These are phyloP conservation scores for Porites evermanni DNA, from an alignment of 92 coral and sea anemone genomes.

Conservation along the genomic window DNA sequence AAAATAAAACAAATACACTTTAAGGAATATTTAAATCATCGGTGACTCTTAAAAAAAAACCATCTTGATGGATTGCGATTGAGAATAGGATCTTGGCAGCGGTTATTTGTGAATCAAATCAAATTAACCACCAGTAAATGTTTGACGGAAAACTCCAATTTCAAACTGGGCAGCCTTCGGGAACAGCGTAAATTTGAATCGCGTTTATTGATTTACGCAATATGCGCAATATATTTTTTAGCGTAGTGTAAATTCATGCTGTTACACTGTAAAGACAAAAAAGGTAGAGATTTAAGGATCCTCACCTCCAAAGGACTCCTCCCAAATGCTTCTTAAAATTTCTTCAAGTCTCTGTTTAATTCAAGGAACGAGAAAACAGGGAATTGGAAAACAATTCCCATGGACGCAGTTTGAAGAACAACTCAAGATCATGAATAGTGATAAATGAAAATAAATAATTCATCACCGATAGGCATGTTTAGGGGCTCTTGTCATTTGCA, in stretches of 20 bases:
- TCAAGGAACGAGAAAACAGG: neutral
- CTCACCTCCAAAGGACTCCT: neutral
- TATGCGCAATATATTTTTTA: neutral
- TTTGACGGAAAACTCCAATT: neutral
- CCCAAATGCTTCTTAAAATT: neutral
- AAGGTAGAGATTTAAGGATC: neutral
- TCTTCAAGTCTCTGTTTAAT: too few relatives aligned
- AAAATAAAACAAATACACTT: neutral
- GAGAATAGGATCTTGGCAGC: too few relatives aligned
- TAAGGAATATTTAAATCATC: too few relatives aligned
- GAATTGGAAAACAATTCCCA: neutral
- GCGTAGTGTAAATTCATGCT: neutral
- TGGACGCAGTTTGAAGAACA: neutral
- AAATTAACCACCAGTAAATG: too few relatives aligned
- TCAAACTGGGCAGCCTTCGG: neutral
- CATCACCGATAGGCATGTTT: neutral
- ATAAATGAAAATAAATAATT: conserved; percentile 7
- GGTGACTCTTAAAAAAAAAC: too few relatives aligned
- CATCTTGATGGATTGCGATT: too few relatives aligned
- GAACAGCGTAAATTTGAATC: neutral
- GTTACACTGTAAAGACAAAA: neutral
- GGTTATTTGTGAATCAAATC: neutral
- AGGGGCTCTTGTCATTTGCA: neutral
- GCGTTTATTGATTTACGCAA: neutral
- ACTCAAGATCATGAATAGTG: neutral